Conservation (phyloP, 2,797 vertebrate genomes). For the Enteromius mattozi region DNA sequence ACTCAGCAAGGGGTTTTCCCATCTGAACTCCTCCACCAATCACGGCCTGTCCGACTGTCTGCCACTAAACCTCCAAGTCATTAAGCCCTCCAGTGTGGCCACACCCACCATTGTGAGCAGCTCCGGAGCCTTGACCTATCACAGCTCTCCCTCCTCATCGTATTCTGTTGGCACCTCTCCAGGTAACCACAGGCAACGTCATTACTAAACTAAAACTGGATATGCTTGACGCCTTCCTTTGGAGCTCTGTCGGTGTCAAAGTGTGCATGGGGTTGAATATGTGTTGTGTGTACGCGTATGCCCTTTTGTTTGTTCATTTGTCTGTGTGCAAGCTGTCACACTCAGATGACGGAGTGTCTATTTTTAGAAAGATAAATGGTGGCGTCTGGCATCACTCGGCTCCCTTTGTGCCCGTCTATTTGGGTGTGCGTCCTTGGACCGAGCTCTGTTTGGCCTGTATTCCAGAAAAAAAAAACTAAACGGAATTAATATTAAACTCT, state of each 20-base stretch:
- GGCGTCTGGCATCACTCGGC: conserved; percentile 19
- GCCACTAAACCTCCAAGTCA: conserved; percentile 91
- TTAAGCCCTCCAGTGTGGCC: conserved; percentile 81
- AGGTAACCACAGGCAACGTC: conserved; percentile 77
- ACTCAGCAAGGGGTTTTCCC: conserved; percentile 86
- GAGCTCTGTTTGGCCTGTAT: conserved; percentile 10
- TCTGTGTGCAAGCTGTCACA: conserved; percentile 42
- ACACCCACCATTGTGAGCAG: conserved; percentile 87
- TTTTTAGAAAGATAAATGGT: conserved; percentile 58
- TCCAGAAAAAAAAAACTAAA: background rate
- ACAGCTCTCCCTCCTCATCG: conserved; percentile 87
- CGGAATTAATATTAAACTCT: conserved; percentile 38
- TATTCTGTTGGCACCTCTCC: conserved; percentile 86
- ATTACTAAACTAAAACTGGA: conserved; percentile 15
- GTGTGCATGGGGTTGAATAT: background rate
- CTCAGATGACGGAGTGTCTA: conserved; percentile 57
- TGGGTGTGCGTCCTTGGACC: conserved; percentile 36
- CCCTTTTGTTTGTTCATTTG: conserved; percentile 33
- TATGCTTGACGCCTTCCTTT: background rate
- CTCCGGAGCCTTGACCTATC: conserved; percentile 89
- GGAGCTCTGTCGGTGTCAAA: background rate
- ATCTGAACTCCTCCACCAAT: conserved; percentile 86
- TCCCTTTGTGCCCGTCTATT: conserved; percentile 37
- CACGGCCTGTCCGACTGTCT: conserved; percentile 81
- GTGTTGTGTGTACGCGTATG: background rate